Conservation (phyloP, 2,113 vertebrate genomes). For the Eubucco bourcierii region DNA sequence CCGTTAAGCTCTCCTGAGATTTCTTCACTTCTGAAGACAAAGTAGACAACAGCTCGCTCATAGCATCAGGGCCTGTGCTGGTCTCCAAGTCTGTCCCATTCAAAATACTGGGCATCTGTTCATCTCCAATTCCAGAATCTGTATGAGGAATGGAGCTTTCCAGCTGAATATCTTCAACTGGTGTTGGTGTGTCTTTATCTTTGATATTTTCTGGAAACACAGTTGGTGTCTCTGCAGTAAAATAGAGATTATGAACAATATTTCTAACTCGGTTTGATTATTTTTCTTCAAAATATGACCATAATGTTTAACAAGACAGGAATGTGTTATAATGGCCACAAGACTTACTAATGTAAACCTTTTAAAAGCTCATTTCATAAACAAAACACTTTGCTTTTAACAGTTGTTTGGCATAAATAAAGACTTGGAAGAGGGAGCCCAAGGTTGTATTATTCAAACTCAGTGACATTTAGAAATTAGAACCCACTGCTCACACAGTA, state of each 20-base stretch:
- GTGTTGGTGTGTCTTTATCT: conserved; percentile 78
- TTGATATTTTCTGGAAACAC: conserved; percentile 81
- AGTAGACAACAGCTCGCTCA: conserved; percentile 87
- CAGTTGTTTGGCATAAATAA: not conserved
- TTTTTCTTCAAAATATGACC: not conserved
- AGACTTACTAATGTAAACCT: not conserved
- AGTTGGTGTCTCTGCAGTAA: conserved; percentile 81
- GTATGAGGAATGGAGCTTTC: conserved; percentile 85
- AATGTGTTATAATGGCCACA: not conserved
- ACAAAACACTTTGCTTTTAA: not conserved
- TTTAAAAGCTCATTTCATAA: not conserved
- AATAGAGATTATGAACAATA: conserved; percentile 46
- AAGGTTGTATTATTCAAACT: not conserved
- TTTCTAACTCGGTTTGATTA: not conserved
- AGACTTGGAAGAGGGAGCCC: not conserved
- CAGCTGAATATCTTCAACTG: conserved; percentile 80
- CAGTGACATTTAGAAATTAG: conserved; percentile 23
- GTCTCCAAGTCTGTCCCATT: conserved; percentile 87
- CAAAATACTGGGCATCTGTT: conserved; percentile 82
- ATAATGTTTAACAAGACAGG: not conserved
- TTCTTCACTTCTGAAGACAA: conserved; percentile 90
- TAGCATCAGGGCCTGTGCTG: conserved; percentile 76
- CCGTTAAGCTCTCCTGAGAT: conserved; percentile 85
- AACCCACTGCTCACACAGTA: not conserved
- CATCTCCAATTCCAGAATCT: conserved; percentile 90